These are phyloP conservation scores for Camarhynchus parvulus DNA, from an alignment of 2,113 vertebrate species.

Conservation along the genomic window DNA sequence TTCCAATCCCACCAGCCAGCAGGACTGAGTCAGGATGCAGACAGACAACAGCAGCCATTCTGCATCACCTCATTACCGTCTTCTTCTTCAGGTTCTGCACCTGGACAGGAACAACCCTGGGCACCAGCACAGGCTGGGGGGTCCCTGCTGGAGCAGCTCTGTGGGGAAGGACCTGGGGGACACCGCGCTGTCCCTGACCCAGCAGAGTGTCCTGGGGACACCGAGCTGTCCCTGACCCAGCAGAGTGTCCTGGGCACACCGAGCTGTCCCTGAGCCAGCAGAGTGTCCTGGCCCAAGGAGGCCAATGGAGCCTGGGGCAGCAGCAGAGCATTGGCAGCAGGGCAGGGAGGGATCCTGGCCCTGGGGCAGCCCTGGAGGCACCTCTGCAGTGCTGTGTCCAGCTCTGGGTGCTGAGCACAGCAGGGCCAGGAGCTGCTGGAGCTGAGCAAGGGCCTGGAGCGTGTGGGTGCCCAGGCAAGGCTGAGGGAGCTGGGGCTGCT, in stretches of 20 bases:
- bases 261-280: no score
- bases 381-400: no score
- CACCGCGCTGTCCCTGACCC: neutral
- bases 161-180: neutral
- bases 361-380: no score
- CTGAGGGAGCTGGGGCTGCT: neutral
- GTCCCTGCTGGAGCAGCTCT: neutral
- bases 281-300: neutral
- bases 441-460: neutral
- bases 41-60: neutral
- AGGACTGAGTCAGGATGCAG: neutral
- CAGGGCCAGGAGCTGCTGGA: neutral
- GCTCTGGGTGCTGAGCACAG: neutral
- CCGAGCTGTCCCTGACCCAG: no score
- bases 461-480: neutral
- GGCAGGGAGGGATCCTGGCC: no score
- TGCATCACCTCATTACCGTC: accelerated
- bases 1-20: neutral
- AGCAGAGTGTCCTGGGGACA: neutral
- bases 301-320: neutral
- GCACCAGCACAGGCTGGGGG: neutral
- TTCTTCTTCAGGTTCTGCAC: neutral
- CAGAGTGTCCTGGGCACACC: no score
- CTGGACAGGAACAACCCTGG: neutral
- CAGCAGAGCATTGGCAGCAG: neutral